Conservation (phyloP, 2,113 vertebrate genomes). For the Erythrocercus mccallii region DNA sequence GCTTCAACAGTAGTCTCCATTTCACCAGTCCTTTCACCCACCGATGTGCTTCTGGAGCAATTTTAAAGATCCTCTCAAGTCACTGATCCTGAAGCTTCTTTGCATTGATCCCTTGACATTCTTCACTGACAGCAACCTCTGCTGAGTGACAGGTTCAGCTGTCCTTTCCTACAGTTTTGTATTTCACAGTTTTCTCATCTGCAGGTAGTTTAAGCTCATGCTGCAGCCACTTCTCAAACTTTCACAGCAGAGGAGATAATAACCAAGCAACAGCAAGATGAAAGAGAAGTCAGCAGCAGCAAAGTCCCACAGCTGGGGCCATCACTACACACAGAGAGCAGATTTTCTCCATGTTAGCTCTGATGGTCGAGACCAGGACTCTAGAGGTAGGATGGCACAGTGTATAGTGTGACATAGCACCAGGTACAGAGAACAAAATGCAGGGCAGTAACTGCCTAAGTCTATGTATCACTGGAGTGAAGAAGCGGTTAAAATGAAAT, state of each 20-base stretch:
- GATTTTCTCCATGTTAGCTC: not conserved
- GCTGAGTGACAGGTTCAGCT: not conserved
- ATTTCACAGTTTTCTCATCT: not conserved
- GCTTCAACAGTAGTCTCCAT: fast-evolving
- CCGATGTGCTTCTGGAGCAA: not conserved
- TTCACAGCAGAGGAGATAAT: not conserved
- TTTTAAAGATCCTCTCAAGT: not conserved
- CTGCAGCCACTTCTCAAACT: not conserved
- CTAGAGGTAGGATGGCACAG: not conserved
- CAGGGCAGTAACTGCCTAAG: not conserved
- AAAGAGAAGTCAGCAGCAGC: not conserved
- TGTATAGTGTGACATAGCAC: fast-evolving
- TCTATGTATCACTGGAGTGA: not conserved
- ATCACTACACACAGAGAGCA: not conserved
- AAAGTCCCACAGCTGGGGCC: not conserved
- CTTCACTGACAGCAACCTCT: not conserved
- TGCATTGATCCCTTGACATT: not conserved
- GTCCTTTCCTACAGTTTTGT: fast-evolving
- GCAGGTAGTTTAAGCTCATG: not conserved
- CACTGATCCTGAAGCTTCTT: not conserved
- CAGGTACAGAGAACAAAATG: not conserved
- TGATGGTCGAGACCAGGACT: not conserved
- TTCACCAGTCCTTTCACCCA: not conserved
- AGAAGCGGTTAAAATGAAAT: not conserved
- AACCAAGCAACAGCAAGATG: not conserved